Evolutionary conservation across 2,888 invertebrate genomes (phyloP), one percentile per base, ranked within the genome.

Genomic region (Leptura quadrifasciata): DNA sequence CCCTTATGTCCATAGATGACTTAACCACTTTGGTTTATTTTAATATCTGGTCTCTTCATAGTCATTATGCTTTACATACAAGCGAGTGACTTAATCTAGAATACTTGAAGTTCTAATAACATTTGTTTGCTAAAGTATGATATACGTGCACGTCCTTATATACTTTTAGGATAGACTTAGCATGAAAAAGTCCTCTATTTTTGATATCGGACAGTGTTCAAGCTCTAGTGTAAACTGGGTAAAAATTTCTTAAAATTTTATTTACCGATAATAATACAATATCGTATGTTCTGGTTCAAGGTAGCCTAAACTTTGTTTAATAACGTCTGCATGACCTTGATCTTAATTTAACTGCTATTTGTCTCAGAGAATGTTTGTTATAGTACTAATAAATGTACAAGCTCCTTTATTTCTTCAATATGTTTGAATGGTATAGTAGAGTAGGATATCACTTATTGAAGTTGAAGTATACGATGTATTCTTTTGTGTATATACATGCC

Each of bases 331-430:
- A 47, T 47, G 47, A 47, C 15, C 47, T 47, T 47, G n/a, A 6
- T 47, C 47, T 21, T 57, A 57, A 57, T 21, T 57, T 57, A 57
- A 57, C 21, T 57, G 57, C 57, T 57, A 12, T 57, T n/a, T 57
- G 57, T 20, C 21, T 57, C 15, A 20, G 20, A 47, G n/a, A 47
- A 15, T 47, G 47, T 47, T 47, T 47, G 47, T 47, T n/a, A 0
- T 20, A 57, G 57, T 57, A 21, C 20, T 57, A 55, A 15, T 15
- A 39, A 39, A 39, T 6, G 12, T 47, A 47, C 1, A n/a, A 47
- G n/a, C 15, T 15, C 47, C 15, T 47, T 47, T n/a, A n/a, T 47
- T 47, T n/a, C 47, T 47, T 47, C 47, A 47, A n/a, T 47, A 4
- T 47, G 47, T 47, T 47, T n/a, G n/a, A 47, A 47, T 47, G 47